Conservation (phyloP, 2,888 invertebrate genomes). For the Ormia ochracea region DNA sequence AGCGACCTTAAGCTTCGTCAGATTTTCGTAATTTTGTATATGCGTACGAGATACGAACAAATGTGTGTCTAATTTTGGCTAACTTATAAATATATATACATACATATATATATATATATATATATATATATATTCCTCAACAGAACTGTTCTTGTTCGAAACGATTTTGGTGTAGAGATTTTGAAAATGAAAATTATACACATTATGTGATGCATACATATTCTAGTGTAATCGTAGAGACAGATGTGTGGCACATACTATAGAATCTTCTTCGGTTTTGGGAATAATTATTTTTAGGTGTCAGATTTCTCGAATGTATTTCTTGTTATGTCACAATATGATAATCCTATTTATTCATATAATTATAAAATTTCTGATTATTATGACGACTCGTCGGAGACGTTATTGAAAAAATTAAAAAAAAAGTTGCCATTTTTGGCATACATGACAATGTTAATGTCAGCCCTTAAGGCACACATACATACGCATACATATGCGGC, state of each 20-base stretch:
- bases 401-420: background rate
- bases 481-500: too few relatives aligned
- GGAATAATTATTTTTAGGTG: conserved; percentile 45
- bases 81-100: too few relatives aligned
- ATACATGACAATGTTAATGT: too few relatives aligned
- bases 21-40: conserved; percentile 14
- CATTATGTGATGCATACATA: background rate
- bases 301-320: conserved; percentile 45
- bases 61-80: conserved; percentile 75
- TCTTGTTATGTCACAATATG: conserved; percentile 36
- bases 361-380: background rate
- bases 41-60: conserved; percentile 35
- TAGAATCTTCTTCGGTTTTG: conserved; percentile 1
- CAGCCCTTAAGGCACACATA: too few relatives aligned
- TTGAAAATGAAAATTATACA: background rate
- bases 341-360: background rate
- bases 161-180: conserved; percentile 31
- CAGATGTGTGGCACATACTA: background rate
- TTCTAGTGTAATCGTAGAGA: background rate
- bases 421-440: too few relatives aligned
- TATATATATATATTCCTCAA: conserved; percentile 37
- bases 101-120: background rate
- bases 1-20: conserved; percentile 25
- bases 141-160: conserved; percentile 9
- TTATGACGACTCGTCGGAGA: background rate